Evolutionary conservation across 2,888 invertebrate species (phyloP).

Genomic region (Elegia similella): DNA sequence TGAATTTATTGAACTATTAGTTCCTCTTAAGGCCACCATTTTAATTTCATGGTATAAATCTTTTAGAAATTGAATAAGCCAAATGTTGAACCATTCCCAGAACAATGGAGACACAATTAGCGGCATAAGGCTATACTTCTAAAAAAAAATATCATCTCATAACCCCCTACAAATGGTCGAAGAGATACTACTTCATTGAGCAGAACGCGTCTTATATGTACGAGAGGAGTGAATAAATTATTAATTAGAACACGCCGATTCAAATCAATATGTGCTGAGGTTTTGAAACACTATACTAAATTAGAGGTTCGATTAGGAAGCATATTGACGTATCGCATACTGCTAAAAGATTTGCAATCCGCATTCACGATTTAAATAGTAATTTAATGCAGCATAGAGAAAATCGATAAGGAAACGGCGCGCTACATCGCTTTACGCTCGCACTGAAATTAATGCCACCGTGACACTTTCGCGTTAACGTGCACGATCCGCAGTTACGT

Average conservation of each 20-base stretch:
- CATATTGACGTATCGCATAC: constrained; percentile 49
- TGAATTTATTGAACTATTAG: constrained; percentile 56
- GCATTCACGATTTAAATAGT: constrained; percentile 69
- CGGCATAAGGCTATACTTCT: constrained; percentile 49
- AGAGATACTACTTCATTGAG: constrained; percentile 23
- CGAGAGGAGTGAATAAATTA: constrained; percentile 15
- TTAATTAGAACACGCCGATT: constrained; percentile 22
- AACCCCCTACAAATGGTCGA: constrained; percentile 22
- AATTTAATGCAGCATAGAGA: constrained; percentile 77
- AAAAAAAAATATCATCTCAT: constrained; percentile 34
- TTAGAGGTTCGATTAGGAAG: constrained; percentile 39
- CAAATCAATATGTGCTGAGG: constrained; percentile 25
- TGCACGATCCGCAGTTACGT: constrained; percentile 36
- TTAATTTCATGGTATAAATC: constrained; percentile 76
- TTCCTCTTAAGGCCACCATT: constrained; percentile 73
- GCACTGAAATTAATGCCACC: constrained; percentile 53
- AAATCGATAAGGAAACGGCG: constrained; percentile 78
- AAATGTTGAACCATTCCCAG: constrained; percentile 78
- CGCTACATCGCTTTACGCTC: constrained; percentile 60
- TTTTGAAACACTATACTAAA: constrained; percentile 34
- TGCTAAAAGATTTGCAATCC: constrained; percentile 59
- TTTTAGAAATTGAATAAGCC: constrained; percentile 71
- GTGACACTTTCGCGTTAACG: constrained; percentile 49
- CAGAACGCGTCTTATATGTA: constrained; percentile 18
- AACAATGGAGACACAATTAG: constrained; percentile 67